Conservation (phyloP, 1,140 invertebrate genomes). For the Drosophila tropicalis region DNA sequence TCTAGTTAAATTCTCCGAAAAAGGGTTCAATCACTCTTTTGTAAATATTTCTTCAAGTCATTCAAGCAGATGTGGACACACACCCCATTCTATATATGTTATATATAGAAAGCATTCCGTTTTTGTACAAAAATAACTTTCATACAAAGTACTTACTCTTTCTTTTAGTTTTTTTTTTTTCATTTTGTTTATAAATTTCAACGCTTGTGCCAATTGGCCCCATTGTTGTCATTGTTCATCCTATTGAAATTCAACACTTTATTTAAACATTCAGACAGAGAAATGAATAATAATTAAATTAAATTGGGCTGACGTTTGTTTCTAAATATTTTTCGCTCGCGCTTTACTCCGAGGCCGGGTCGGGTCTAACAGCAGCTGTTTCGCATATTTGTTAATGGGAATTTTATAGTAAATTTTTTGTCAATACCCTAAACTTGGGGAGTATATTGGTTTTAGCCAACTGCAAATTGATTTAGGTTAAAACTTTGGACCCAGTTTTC, state of each 20-base stretch:
- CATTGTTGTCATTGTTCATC: conserved; percentile 34
- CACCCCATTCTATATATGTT: background rate
- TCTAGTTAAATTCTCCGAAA: too few relatives aligned
- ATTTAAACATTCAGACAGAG: conserved; percentile 48
- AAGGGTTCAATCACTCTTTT: too few relatives aligned
- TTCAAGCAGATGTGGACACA: background rate
- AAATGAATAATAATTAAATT: conserved; percentile 58
- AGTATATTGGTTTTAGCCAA: background rate
- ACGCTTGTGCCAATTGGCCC: conserved; percentile 36
- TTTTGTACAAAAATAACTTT: conserved; percentile 1
- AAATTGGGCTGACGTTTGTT: conserved; percentile 47
- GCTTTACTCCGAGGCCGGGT: conserved; percentile 35
- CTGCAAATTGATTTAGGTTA: too few relatives aligned
- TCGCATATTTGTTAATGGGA: conserved; percentile 68
- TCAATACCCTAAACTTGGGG: background rate
- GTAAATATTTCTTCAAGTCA: too few relatives aligned
- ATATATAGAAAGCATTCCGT: conserved; percentile 10
- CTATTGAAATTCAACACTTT: conserved; percentile 51
- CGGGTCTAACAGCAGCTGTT: conserved; percentile 48
- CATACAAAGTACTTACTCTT: conserved; percentile 14
- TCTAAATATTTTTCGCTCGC: conserved; percentile 52
- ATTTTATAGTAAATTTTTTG: conserved; percentile 56
- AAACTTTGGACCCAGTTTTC: too few relatives aligned
- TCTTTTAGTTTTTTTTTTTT: conserved; percentile 24
- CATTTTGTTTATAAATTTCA: conserved; percentile 54